Evolutionary conservation across 2,797 vertebrate genomes (phyloP).

Genomic region (Lagorchestes hirsutus): DNA sequence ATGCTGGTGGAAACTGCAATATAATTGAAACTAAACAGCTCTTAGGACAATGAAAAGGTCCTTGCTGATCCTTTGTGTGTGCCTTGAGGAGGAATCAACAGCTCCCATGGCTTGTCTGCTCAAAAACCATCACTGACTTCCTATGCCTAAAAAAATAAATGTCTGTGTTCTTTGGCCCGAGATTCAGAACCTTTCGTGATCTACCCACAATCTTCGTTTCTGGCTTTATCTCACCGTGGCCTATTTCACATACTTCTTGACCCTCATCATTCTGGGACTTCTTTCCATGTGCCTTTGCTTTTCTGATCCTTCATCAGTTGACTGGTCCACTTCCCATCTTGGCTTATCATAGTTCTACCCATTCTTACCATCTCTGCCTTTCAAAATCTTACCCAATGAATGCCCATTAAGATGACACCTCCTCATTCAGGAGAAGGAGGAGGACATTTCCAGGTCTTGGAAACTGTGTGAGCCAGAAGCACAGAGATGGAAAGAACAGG

Average conservation of each 20-base stretch:
- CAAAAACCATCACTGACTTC: neutral
- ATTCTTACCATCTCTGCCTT: neutral
- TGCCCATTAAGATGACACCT: neutral
- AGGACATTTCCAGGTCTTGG: too few relatives aligned
- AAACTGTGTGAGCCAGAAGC: neutral
- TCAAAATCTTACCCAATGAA: neutral
- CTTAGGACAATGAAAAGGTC: neutral
- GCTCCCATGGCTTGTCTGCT: neutral
- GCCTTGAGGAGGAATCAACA: neutral
- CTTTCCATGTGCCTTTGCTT: neutral
- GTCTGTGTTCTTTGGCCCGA: neutral
- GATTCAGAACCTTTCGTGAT: neutral
- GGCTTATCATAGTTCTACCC: neutral
- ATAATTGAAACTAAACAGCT: neutral
- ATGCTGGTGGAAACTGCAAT: neutral
- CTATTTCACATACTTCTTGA: neutral
- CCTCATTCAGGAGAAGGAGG: too few relatives aligned
- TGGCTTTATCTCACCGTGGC: neutral
- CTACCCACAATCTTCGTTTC: neutral
- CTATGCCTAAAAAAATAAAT: neutral
- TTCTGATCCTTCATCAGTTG: neutral
- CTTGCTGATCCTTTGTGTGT: neutral
- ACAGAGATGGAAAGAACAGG: neutral
- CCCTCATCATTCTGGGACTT: neutral
- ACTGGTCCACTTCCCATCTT: neutral